Base-by-base conservation (phyloP, 2,797 vertebrate genomes). In the Sternarchorhynchus goeldii region DNA sequence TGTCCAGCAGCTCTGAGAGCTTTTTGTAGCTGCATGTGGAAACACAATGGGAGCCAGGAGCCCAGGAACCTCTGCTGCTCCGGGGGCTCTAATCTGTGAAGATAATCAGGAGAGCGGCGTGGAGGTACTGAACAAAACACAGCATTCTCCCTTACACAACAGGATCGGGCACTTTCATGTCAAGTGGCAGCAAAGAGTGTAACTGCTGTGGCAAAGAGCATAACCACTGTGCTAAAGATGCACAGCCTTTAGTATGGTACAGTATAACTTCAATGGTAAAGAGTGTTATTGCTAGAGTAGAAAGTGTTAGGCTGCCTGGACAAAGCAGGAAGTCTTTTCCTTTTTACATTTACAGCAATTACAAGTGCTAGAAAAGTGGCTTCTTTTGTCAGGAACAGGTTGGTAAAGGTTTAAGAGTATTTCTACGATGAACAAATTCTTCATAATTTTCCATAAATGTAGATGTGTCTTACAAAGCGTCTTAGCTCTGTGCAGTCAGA, bases 401-500 rank as follows among this genome's bases (percentile, higher is more conserved):
- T 29, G 21, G 41, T 7, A 16, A 67, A 67, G 39, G 39, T 41
- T 41, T 41, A 41, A 6, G 20, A 45, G 36, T 20, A 25, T 25
- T 4, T 29, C n/a, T 53, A 31, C 25, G 55, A 34, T 8, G 17
- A 32, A 45, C 4, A 41, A 50, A 5, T 36, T 56, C 50, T 6
- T 70, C 67, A 34, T n/a, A 12, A 70, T 53, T 59, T 12, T 39
- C 56, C 60, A 69, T 6, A 56, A 69, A 69, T 20, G 78, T 34
- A 56, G 29, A 50, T 57, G 64, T 39, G 50, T 76, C 34, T 32
- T 55, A 8, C 55, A 58, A 36, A 0, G 2, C 58, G 18, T 65
- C 66, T 45, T 8, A 29, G 63, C 60, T 59, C 3, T 25, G 50
- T 34, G 36, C 67, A 73, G 77, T 73, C 73, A 29, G 41, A 74